Evolutionary conservation across 2,113 vertebrate genomes (phyloP), one percentile per base, ranked within the genome.

Genomic region (Chloroceryle aenea): DNA sequence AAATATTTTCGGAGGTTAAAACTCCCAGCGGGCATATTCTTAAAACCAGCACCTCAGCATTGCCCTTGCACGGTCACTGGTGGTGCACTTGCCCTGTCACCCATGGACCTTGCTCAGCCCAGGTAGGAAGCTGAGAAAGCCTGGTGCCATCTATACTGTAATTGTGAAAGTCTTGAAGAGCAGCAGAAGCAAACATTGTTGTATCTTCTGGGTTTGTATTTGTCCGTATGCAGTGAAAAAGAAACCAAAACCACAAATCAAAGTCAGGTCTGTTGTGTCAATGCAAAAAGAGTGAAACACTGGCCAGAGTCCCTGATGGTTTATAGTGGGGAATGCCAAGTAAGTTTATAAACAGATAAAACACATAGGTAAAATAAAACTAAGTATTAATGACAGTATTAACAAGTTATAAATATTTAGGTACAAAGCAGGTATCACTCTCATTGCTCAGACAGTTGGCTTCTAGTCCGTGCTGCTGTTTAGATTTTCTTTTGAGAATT

Each of bases 321-420:
- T 66, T 73, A 29, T 45, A 1, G 1, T 10, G 7, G 14, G 9
- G 58, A 86, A 84, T 30, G 64, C 66, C 53, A 71, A 32, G 22
- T 56, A 61, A 61, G 43, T 85, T 17, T 92, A 88, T 90, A 82
- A 84, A 75, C 22, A 96, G 87, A 80, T 76, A 83, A 84, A 86
- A 47, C 47, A 53, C 19, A 7, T 9, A 84, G 23, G 30, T 94
- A 84, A 84, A 92, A 79, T 66, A 92, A 92, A 78, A 77, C 32
- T 23, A 48, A 78, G 26, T 80, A 93, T 84, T 85, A 87, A 87
- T 69, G 62, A 34, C 30, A 45, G 34, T 45, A 53, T 79, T 84
- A 92, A 74, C 52, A 92, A 92, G 42, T 86, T 78, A 78, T 53
- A 84, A 90, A 64, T 82, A 88, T 91, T 96, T 86, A 87, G 40